Conservation (phyloP, 2,888 invertebrate species). For the Volucella inflata region DNA sequence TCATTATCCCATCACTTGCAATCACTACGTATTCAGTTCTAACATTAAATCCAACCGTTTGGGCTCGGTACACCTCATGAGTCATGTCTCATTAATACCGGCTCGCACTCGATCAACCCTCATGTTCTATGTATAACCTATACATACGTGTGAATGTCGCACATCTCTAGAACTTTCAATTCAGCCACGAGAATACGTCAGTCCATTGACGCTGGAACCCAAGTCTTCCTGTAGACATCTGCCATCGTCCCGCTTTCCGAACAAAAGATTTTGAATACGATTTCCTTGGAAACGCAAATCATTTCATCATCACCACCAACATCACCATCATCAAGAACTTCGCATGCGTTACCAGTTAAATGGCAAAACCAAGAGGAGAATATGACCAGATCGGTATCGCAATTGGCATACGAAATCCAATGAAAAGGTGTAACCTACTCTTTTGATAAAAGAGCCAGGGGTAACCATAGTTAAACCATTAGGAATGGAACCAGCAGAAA, state of each 20-base stretch:
- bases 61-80: background rate
- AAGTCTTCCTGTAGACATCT: conserved; percentile 46
- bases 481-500: conserved; percentile 28
- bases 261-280: conserved; percentile 67
- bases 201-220: conserved; percentile 6
- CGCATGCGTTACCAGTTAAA: conserved; percentile 20
- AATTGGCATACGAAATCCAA: conserved; percentile 67
- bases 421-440: conserved; percentile 65
- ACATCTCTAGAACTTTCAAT: background rate
- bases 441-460: conserved; percentile 67
- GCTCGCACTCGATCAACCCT: conserved; percentile 25
- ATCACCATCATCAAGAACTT: conserved; percentile 9
- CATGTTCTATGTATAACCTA: background rate
- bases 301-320: conserved; percentile 60
- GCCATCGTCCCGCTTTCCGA: conserved; percentile 36
- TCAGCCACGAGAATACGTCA: conserved; percentile 29
- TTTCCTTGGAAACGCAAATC: conserved; percentile 72
- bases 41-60: background rate
- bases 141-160: background rate
- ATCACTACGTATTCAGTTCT: background rate
- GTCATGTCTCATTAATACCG: conserved; percentile 26
- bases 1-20: conserved; percentile 32
- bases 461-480: conserved; percentile 3
- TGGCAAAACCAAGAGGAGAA: conserved; percentile 27
- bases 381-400: conserved; percentile 66